Conservation (phyloP, 2,888 invertebrate species). For the Macrosoma leucophasiata region DNA sequence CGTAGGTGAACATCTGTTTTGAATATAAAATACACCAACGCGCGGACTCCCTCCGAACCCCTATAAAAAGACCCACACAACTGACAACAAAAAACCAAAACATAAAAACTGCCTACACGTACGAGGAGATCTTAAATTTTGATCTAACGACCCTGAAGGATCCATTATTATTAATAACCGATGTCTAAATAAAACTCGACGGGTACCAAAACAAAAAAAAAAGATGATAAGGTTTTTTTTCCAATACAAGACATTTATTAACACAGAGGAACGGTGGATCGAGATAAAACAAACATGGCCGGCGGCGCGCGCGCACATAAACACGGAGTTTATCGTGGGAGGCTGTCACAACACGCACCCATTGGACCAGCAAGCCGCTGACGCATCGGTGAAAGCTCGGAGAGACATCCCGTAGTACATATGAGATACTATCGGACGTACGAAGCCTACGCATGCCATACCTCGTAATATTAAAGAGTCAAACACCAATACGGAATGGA, state of each 20-base stretch:
- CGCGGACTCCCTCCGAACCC: slow-evolving; percentile 52
- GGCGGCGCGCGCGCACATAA: slow-evolving; percentile 67
- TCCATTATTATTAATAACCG: slow-evolving; percentile 72
- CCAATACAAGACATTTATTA: slow-evolving; percentile 70
- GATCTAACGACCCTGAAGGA: slow-evolving; percentile 65
- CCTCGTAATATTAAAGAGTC: slow-evolving; percentile 36
- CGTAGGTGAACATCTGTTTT: slow-evolving; percentile 66
- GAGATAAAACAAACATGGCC: slow-evolving; percentile 75
- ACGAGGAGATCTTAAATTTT: slow-evolving; percentile 64
- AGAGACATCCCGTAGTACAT: slow-evolving; percentile 55
- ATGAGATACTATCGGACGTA: slow-evolving; percentile 56
- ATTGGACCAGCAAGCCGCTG: slow-evolving; percentile 48
- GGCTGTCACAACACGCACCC: slow-evolving; percentile 72
- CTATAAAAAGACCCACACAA: slow-evolving; percentile 65
- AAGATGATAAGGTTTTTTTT: slow-evolving; percentile 47
- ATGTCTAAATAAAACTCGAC: slow-evolving; percentile 69
- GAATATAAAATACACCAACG: slow-evolving; percentile 62
- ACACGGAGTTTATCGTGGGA: slow-evolving; percentile 71
- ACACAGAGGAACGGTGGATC: slow-evolving; percentile 65
- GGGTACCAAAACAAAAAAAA: slow-evolving; percentile 58
- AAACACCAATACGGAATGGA: slow-evolving; percentile 20
- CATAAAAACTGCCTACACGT: slow-evolving; percentile 57
- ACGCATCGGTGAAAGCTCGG: slow-evolving; percentile 66
- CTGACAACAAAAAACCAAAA: slow-evolving; percentile 52
- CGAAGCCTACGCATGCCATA: slow-evolving; percentile 59